Evolutionary conservation across 2,888 invertebrate genomes (phyloP).

Genomic region (Drosophila engyochracea): DNA sequence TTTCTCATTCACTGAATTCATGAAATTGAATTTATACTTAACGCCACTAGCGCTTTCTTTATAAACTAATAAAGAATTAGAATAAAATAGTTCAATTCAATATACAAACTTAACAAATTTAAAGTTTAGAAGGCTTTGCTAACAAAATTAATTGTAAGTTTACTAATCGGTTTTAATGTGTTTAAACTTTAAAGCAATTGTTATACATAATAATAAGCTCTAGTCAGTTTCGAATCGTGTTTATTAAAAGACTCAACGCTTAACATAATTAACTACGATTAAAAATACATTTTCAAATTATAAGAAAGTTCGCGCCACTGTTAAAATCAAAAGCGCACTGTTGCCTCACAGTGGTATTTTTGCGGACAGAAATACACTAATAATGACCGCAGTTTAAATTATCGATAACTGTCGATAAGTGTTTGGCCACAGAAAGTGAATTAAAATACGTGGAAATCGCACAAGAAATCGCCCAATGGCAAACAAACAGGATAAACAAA

Average conservation of each 20-base stretch:
- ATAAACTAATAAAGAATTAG: neutral
- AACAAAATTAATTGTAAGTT: neutral
- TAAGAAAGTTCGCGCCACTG: slow-evolving; percentile 7
- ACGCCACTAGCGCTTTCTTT: neutral
- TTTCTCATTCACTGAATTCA: neutral
- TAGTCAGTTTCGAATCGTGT: neutral
- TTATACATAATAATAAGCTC: neutral
- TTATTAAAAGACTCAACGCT: neutral
- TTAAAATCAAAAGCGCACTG: neutral
- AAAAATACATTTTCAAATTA: neutral
- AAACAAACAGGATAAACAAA: slow-evolving; percentile 45
- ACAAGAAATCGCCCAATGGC: slow-evolving; percentile 52
- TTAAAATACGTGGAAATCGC: slow-evolving; percentile 51
- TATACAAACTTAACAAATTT: neutral
- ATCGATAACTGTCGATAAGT: slow-evolving; percentile 29
- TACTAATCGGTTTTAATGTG: neutral
- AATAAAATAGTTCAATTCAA: neutral
- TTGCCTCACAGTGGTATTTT: slow-evolving; percentile 22
- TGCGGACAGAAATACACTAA: neutral
- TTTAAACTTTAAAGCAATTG: neutral
- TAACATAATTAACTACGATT: neutral
- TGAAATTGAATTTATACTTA: neutral
- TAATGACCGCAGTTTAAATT: slow-evolving; percentile 3
- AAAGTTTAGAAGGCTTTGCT: neutral
- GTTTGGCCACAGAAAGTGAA: slow-evolving; percentile 2